Evolutionary conservation across 1,140 invertebrate species (phyloP).

Genomic region (Euwallacea similis): DNA sequence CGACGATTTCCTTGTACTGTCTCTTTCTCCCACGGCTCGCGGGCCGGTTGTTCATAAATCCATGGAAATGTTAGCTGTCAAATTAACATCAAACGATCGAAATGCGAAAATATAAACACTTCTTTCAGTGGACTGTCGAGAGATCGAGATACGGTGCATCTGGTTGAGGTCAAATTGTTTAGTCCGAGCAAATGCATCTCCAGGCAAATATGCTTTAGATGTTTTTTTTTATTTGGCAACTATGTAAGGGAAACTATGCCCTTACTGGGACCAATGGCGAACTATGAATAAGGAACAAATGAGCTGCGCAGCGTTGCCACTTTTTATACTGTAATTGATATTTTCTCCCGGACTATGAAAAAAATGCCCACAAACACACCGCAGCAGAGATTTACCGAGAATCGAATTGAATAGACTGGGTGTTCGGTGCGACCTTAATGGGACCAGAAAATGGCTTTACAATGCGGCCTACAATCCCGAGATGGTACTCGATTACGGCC

Average conservation of each 20-base stretch:
- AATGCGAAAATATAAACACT: conserved; percentile 25
- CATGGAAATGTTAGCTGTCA: conserved; percentile 22
- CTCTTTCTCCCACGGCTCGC: conserved; percentile 3
- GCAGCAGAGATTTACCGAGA: conserved; percentile 13
- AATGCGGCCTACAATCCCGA: conserved; percentile 24
- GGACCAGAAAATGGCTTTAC: conserved; percentile 18
- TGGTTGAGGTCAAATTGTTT: conserved; percentile 3
- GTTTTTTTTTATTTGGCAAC: too few species aligned
- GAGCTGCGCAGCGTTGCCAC: too few species aligned
- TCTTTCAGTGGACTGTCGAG: conserved; percentile 6
- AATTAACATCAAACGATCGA: conserved; percentile 27
- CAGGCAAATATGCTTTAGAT: too few species aligned
- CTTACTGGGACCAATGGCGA: too few species aligned
- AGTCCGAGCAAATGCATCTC: conserved; percentile 1
- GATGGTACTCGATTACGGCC: conserved; percentile 10
- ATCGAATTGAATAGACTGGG: conserved; percentile 20
- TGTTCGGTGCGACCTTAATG: conserved; percentile 16
- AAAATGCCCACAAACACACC: too few species aligned
- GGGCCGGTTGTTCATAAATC: conserved; percentile 11
- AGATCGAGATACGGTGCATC: conserved; percentile 10
- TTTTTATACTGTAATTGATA: too few species aligned
- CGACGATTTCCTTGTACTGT: conserved; percentile 7
- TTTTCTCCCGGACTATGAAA: too few species aligned
- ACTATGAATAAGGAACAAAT: too few species aligned
- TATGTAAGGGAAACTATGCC: too few species aligned